Conservation (phyloP, 2,113 vertebrate species). For the Anas platyrhynchos region DNA sequence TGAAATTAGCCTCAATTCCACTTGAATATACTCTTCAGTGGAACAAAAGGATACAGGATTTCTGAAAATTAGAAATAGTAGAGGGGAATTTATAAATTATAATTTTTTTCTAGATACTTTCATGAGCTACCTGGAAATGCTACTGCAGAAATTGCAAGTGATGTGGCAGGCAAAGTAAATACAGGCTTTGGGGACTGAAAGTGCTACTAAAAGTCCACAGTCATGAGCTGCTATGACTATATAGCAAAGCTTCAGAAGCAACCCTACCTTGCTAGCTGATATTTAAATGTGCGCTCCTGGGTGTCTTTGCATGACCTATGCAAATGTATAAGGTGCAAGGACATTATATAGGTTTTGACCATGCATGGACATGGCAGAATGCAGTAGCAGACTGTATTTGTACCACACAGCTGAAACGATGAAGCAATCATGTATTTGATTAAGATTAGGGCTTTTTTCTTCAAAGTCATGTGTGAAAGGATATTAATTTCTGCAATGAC, state of each 20-base stretch:
- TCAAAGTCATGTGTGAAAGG: neutral
- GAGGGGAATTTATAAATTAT: neutral
- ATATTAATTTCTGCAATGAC: neutral
- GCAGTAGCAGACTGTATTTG: neutral
- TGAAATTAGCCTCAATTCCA: neutral
- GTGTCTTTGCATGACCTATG: neutral
- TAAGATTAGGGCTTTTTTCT: neutral
- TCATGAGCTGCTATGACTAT: neutral
- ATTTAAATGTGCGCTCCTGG: neutral
- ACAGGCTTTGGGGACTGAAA: neutral
- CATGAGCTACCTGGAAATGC: neutral
- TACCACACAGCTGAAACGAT: neutral
- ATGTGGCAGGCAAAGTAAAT: neutral
- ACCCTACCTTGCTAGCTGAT: neutral
- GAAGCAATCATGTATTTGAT: neutral
- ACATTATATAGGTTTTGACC: neutral
- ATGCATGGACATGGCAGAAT: neutral
- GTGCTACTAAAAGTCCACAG: neutral
- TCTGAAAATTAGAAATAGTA: neutral
- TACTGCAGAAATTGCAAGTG: neutral
- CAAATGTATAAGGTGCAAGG: neutral
- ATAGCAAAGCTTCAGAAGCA: neutral
- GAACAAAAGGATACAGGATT: neutral
- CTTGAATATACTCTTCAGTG: fast-evolving
- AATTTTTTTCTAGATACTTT: neutral